These are phyloP conservation scores for Phrynocephalus guinanensis DNA, from an alignment of 2,797 vertebrate species.

Conservation along the genomic window DNA sequence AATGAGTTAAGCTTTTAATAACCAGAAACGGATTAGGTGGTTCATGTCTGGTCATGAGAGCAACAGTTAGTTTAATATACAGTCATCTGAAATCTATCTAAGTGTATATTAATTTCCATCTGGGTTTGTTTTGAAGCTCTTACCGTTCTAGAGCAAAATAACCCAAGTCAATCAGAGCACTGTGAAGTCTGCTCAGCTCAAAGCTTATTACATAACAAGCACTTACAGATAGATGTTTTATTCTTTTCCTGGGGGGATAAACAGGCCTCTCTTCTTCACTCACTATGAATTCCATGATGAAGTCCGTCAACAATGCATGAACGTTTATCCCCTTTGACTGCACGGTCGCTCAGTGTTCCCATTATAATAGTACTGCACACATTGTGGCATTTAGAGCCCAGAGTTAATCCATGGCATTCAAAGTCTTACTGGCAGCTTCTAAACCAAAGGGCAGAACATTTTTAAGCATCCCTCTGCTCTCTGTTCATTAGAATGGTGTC, in stretches of 20 bases:
- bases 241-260: background rate
- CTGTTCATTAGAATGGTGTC: background rate
- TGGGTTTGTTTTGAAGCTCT: too few relatives aligned
- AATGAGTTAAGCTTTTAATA: too few relatives aligned
- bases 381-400: conserved; percentile 2
- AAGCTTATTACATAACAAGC: background rate
- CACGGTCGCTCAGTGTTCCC: background rate
- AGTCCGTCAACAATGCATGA: background rate
- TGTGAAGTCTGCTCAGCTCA: too few relatives aligned
- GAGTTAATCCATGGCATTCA: background rate
- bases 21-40: too few relatives aligned
- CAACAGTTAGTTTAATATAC: too few relatives aligned
- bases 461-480: background rate
- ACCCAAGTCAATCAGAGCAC: too few relatives aligned
- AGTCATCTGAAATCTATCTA: too few relatives aligned
- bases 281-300: background rate
- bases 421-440: accelerated
- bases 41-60: too few relatives aligned
- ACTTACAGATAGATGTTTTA: background rate
- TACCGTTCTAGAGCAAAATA: too few relatives aligned
- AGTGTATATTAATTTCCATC: too few relatives aligned
- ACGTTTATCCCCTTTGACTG: background rate
- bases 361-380: background rate
- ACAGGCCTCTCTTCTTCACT: background rate
- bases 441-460: background rate